Evolutionary conservation across 2,797 vertebrate genomes (phyloP), one percentile per base, ranked within the genome.

Genomic region (Amniataba percoides): DNA sequence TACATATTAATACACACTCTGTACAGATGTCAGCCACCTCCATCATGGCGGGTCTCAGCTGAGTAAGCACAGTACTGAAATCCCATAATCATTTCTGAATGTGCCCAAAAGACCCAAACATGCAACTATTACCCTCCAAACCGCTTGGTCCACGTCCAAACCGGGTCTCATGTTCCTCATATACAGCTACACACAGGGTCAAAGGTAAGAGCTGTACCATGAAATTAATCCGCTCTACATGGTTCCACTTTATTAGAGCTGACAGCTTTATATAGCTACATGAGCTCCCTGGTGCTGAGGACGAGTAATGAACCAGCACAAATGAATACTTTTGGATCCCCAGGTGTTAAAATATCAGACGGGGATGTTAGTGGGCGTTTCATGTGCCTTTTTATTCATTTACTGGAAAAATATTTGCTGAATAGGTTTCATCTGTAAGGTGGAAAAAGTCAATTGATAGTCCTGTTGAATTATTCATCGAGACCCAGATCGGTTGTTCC

Each of bases 51-150:
- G 46, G 53, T 61, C 83, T 89, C 90, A 86, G 88, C 92, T 91
- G 89, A 90, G 62, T 84, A 89, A 92, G 87, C 88, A 87, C 74
- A 27, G 68, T 49, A 45, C 13, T 71, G 78, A 91, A 92, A 91
- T 92, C 88, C 85, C 42, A 63, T 90, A 89, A 93, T 92, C 53
- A 78, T 83, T 89, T 86, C 80, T 90, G 87, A 87, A 91, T 93
- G 88, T 80, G 71, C 79, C 91, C 88, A 84, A 80, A 89, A 87
- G 83, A 73, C 76, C 80, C 46, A 73, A 90, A 87, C 85, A 84
- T 51, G 57, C 55, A 84, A 61, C 86, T 74, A 58, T 81, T 85
- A 86, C 87, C 89, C 71, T 79, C 59, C 71, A 82, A 81, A 85
- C 46, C 4, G 1, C 68, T 81, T 92, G 90, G 89, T 90, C 60